Base-by-base conservation (phyloP, 2,113 vertebrate species). In the Cyrtonyx montezumae region DNA sequence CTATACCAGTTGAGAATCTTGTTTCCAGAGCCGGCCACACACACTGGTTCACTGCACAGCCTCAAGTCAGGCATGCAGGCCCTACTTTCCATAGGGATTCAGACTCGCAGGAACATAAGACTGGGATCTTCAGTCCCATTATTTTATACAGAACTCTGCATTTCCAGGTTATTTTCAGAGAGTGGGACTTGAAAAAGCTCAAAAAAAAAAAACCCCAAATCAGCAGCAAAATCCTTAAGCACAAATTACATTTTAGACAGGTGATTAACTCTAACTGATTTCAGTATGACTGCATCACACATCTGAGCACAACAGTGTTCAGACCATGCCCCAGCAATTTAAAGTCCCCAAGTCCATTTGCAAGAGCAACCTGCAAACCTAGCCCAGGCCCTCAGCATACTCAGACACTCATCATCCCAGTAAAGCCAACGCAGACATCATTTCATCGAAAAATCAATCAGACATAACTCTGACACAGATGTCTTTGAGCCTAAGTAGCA, bases 381-480 rank as follows among this genome's bases (percentile, higher is more conserved):
- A 95, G 67, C 59, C 84, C 45, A 69, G 84, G 70, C 42, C 75
- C 45, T 76, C 15, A 11, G 28, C 26, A 20, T 30, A 84, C 84
- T 88, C 36, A 88, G 13, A 25, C 69, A 76, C 80, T 91, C 81
- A 53, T 63, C 78, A 76, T 58, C n/a, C 75, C 48, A 34, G 55
- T 37, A 49, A 89, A 95, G 49, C 70, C 90, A 94, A 42, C 2
- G 26, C 59, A 82, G 84, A 59, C 65, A 42, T 77, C 75, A 77
- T 70, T 95, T 77, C 68, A 79, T 8, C 45, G 30, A 89, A 78
- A 93, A 92, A 89, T 92, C 93, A 82, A 74, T 76, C 71, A 92
- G 81, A 73, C 49, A 70, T 48, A 91, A 7, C 79, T 91, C 55
- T 66, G 7, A 93, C 49, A 89, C 12, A 45, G 79, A 91, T 67